Percentiles rank a stretch among this genome's conserved stretches.
Conservation (phyloP, 2,888 invertebrate genomes). For the Sinodicranocentrus sp. region DNA sequence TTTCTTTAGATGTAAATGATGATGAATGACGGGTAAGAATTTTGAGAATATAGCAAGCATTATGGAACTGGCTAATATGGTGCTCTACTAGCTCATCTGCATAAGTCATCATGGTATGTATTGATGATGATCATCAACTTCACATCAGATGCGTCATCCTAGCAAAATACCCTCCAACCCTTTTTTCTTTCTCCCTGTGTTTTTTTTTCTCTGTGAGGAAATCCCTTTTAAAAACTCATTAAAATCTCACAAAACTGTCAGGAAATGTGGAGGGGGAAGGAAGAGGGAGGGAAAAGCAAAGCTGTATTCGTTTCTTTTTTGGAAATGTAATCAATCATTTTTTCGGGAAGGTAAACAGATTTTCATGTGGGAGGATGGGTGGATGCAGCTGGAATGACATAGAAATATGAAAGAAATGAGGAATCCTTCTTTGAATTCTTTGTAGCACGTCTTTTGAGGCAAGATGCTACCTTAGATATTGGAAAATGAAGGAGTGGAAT, state of each 20-base stretch:
- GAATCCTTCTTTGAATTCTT: background rate
- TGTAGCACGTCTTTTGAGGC: background rate
- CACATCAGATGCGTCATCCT: constrained; percentile 2
- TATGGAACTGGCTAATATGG: too few relatives aligned
- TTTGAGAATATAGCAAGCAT: too few relatives aligned
- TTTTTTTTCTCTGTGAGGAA: constrained; percentile 16
- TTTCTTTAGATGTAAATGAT: too few relatives aligned
- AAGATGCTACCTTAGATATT: too few relatives aligned
- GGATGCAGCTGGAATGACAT: background rate
- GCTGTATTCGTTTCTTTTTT: constrained; percentile 22
- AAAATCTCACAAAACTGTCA: constrained; percentile 68
- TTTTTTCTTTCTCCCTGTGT: background rate
- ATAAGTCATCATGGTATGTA: constrained; percentile 23
- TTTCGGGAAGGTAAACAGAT: constrained; percentile 51
- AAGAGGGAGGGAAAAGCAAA: constrained; percentile 35
- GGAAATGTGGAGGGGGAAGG: constrained; percentile 47
- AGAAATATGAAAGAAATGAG: background rate
- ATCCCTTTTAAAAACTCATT: constrained; percentile 65
- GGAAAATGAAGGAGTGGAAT: too few relatives aligned
- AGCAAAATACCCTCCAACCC: background rate
- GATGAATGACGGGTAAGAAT: too few relatives aligned
- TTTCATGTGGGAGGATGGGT: constrained; percentile 20
- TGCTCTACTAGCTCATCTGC: constrained; percentile 20
- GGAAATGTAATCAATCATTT: constrained; percentile 31
- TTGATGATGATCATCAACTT: background rate